Evolutionary conservation across 2,888 invertebrate genomes (phyloP).

Genomic region (Tubulanus polymorphus): DNA sequence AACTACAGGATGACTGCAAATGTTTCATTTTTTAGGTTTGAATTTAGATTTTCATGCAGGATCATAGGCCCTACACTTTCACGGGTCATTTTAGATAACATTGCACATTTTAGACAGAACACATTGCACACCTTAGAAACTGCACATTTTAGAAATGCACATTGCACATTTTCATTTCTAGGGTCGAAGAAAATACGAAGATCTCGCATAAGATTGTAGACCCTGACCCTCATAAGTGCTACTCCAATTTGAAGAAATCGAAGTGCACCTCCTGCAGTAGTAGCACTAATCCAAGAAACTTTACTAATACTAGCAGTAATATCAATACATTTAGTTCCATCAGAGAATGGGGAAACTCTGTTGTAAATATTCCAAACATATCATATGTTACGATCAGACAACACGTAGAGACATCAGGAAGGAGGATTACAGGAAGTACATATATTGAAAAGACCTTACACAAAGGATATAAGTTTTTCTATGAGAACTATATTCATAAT

Average conservation of each 20-base stretch:
- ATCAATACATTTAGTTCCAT: not conserved
- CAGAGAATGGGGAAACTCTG: not conserved
- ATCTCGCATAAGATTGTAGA: conserved; percentile 1
- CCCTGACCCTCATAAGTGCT: not conserved
- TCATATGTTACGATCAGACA: not conserved
- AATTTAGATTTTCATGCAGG: too few species aligned
- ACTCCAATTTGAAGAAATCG: not conserved
- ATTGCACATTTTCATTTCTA: too few species aligned
- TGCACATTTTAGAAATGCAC: too few species aligned
- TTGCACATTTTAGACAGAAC: too few species aligned
- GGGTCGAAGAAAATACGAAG: too few species aligned
- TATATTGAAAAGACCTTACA: conserved; percentile 1
- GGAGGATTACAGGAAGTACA: not conserved
- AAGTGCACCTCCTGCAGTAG: not conserved
- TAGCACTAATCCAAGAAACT: not conserved
- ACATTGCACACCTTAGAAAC: too few species aligned
- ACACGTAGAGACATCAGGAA: not conserved
- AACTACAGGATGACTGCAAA: too few species aligned
- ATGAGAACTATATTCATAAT: conserved; percentile 1
- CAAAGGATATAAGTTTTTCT: not conserved
- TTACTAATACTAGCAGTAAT: not conserved
- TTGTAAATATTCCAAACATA: too few species aligned
- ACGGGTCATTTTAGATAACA: too few species aligned
- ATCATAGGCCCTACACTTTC: too few species aligned
- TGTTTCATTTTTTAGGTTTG: too few species aligned